Conservation (phyloP, 2,113 vertebrate genomes). For the Sardina pilchardus region DNA sequence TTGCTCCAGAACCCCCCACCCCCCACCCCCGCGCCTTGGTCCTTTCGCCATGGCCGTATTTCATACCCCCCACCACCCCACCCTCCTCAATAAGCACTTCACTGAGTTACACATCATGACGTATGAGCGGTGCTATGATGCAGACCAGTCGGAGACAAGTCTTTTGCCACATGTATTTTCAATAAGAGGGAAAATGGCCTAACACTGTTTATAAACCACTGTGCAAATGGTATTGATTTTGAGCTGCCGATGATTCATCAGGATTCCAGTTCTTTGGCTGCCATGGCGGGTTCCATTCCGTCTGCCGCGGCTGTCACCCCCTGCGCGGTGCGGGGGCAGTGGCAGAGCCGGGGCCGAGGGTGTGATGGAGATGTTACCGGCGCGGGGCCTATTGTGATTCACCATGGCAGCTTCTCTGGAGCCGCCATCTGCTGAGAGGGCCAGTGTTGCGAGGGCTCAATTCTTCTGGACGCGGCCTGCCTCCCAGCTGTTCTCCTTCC, state of each 20-base stretch:
- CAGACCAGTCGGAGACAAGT: neutral
- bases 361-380: conserved; percentile 78
- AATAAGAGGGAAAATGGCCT: neutral
- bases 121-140: neutral
- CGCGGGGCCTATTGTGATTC: conserved; percentile 70
- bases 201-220: neutral
- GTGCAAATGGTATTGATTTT: conserved; percentile 7
- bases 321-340: conserved; percentile 22
- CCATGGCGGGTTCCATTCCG: conserved; percentile 25
- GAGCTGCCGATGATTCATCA: neutral
- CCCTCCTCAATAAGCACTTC: conserved; percentile 25
- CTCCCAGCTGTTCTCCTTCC: conserved; percentile 73
- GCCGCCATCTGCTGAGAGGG: conserved; percentile 78
- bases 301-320: conserved; percentile 45
- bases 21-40: neutral
- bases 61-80: conserved; percentile 27
- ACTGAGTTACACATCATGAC: conserved; percentile 1
- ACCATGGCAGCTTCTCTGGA: conserved; percentile 72
- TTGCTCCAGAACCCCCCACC: neutral
- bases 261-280: neutral
- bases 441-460: conserved; percentile 72
- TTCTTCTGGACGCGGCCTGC: conserved; percentile 73
- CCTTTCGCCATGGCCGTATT: neutral
- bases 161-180: conserved; percentile 6
- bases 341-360: conserved; percentile 54